A percentile compares a stretch with the other conserved stretches of the same genome.
These are phyloP conservation scores for Schmidtea mediterranea DNA, from an alignment of 1,140 invertebrate genomes.

Conservation along the genomic window DNA sequence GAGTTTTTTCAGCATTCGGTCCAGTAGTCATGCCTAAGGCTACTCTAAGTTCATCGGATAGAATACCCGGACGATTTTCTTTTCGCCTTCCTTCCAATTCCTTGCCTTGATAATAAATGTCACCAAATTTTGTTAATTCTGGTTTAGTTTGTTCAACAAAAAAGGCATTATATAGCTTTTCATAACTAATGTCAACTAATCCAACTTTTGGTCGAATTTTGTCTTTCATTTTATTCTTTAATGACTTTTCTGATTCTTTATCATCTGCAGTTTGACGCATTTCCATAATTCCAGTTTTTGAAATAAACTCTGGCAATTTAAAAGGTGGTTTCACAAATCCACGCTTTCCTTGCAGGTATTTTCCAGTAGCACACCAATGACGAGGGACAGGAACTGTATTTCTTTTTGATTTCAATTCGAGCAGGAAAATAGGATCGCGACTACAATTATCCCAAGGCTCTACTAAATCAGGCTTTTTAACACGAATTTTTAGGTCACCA, in stretches of 20 bases:
- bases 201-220: conserved; percentile 80
- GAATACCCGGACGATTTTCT: conserved; percentile 90
- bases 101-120: conserved; percentile 98
- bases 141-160: conserved; percentile 99
- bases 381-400: conserved; percentile 88
- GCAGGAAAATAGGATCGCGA: conserved; percentile 69
- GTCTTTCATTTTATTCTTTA: conserved; percentile 95
- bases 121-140: conserved; percentile 49
- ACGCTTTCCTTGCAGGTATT: conserved; percentile 75
- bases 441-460: conserved; percentile 99
- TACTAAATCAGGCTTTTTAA: conserved; percentile 77
- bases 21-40: conserved; percentile 95
- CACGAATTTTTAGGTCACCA: conserved; percentile 63
- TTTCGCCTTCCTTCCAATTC: conserved; percentile 89
- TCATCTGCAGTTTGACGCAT: conserved; percentile 94
- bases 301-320: conserved; percentile 89
- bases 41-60: conserved; percentile 74
- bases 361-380: conserved; percentile 97
- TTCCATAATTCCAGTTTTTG: conserved; percentile 93
- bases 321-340: conserved; percentile 97
- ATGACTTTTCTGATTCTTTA: conserved; percentile 76
- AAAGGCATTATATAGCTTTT: conserved; percentile 95
- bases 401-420: conserved; percentile 55
- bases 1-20: conserved; percentile 35
- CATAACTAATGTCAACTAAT: conserved; percentile 98